phyloP scores from a whole-genome alignment of 2,888 invertebrate genomes.

The Sminthurides aquaticus region DNA sequence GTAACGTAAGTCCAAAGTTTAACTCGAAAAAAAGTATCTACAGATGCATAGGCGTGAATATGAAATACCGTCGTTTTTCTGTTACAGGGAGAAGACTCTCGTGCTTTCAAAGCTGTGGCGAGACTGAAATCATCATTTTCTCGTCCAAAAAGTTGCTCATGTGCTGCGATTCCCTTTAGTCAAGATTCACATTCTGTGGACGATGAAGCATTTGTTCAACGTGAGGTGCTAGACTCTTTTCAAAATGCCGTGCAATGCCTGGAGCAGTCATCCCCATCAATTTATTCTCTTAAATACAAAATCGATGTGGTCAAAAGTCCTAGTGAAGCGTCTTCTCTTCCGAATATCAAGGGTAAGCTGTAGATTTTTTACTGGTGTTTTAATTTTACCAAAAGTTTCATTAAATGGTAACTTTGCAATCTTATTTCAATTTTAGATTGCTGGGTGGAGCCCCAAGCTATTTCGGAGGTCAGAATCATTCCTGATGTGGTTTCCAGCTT shows the following conservation, averaged over 20 bases:
- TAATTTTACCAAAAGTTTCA: no score
- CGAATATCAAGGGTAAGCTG: slow-evolving; percentile 16
- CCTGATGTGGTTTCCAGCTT: no score
- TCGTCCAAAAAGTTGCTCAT: slow-evolving; percentile 41
- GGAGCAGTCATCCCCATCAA: slow-evolving; percentile 24
- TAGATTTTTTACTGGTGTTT: background rate
- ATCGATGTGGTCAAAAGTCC: slow-evolving; percentile 12
- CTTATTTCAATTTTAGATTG: background rate
- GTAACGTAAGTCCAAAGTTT: slow-evolving; percentile 8
- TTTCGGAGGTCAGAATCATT: no score
- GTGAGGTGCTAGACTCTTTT: slow-evolving; percentile 40
- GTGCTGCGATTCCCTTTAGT: slow-evolving; percentile 36
- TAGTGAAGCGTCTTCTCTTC: slow-evolving; percentile 14
- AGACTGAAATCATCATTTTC: slow-evolving; percentile 20
- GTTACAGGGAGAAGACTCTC: slow-evolving; percentile 14
- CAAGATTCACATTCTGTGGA: slow-evolving; percentile 10
- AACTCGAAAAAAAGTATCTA: no score
- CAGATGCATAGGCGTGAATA: no score
- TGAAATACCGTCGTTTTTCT: background rate
- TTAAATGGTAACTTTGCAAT: no score
- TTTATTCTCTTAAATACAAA: background rate
- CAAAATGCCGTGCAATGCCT: slow-evolving; percentile 38
- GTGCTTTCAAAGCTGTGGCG: slow-evolving; percentile 12
- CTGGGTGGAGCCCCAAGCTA: no score
- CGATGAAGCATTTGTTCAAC: slow-evolving; percentile 33